Evolutionary conservation across 1,140 invertebrate species (phyloP).

Genomic region (Vollenhovia emeryi): DNA sequence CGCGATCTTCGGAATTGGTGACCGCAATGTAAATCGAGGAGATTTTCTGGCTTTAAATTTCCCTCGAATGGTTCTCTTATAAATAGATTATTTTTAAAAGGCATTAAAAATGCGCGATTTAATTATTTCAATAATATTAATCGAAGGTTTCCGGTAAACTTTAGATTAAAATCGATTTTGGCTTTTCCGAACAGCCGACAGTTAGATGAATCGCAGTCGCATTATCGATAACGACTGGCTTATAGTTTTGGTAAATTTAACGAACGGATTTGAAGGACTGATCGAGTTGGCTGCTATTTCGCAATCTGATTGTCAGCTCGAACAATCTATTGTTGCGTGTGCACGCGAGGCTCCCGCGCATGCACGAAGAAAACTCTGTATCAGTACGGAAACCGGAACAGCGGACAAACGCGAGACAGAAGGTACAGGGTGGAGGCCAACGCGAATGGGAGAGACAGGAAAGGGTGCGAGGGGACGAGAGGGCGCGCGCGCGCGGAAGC

Average conservation of each 20-base stretch:
- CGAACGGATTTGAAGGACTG: neutral
- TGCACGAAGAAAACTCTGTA: slow-evolving; percentile 1
- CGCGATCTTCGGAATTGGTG: slow-evolving; percentile 13
- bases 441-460: slow-evolving; percentile 9
- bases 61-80: neutral
- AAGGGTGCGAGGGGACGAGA: slow-evolving; percentile 18
- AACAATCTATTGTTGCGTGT: neutral
- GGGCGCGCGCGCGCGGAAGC: slow-evolving; percentile 30
- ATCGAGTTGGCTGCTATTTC: neutral
- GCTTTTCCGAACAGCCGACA: neutral
- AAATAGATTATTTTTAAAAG: neutral
- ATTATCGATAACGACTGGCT: neutral
- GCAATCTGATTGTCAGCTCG: neutral
- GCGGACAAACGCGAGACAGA: slow-evolving; percentile 14
- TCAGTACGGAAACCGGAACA: slow-evolving; percentile 14
- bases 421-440: slow-evolving; percentile 1
- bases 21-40: neutral
- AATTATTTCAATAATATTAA: slow-evolving; percentile 1
- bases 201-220: neutral
- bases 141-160: neutral
- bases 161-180: neutral
- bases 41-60: slow-evolving; percentile 7
- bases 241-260: neutral
- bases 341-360: neutral
- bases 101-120: neutral